Percentiles rank a stretch among this genome's conserved stretches.
Evolutionary conservation across 2,797 vertebrate genomes (phyloP).

Genomic region (Onychomys arenicola): DNA sequence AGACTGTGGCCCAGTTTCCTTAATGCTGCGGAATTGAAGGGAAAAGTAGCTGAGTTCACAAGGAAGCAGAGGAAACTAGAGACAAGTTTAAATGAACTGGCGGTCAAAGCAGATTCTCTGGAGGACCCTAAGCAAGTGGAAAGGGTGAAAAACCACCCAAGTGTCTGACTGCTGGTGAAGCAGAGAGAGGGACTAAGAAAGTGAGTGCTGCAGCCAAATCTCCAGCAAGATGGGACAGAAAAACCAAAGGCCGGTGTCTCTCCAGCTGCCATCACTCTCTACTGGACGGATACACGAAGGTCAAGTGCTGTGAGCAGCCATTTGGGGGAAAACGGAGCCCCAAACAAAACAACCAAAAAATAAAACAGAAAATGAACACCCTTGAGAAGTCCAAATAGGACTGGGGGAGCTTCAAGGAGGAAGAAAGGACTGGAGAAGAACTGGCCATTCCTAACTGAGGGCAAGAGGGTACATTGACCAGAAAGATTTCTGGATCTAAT

Average conservation of each 20-base stretch:
- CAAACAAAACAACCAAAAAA: conserved; percentile 87
- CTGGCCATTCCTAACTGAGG: conserved; percentile 96
- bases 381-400: conserved; percentile 97
- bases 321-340: conserved; percentile 92
- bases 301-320: conserved; percentile 89
- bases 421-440: conserved; percentile 95
- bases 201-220: neutral
- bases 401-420: conserved; percentile 96
- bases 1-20: conserved; percentile 97
- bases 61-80: conserved; percentile 74
- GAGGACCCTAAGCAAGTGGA: conserved; percentile 86
- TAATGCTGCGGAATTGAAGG: conserved; percentile 92
- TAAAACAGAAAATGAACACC: conserved; percentile 94
- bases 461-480: conserved; percentile 94
- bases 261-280: no score
- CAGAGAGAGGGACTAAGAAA: conserved; percentile 84
- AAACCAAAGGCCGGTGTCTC: neutral
- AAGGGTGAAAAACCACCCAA: conserved; percentile 94
- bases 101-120: conserved; percentile 79
- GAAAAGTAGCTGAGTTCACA: conserved; percentile 82
- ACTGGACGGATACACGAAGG: conserved; percentile 87
- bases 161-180: conserved; percentile 97
- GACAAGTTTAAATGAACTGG: conserved; percentile 74
- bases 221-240: no score
- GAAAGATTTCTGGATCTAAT: conserved; percentile 97